Base-by-base conservation (phyloP, 2,888 invertebrate species). In the Osedax frankpressi region DNA sequence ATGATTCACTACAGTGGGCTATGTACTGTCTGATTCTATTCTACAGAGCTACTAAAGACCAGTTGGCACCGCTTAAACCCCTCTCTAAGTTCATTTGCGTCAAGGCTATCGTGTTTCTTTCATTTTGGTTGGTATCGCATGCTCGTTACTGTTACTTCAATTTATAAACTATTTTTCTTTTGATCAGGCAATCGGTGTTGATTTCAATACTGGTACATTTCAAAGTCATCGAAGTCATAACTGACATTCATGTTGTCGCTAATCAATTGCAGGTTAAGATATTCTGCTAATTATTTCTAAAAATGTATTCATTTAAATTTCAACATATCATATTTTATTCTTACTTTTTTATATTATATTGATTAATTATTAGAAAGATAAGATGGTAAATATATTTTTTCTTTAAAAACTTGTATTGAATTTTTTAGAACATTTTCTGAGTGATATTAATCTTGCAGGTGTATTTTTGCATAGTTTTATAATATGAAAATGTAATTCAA, bases 1-100 rank as follows among this genome's bases (percentile, higher is more conserved):
- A 71, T 11, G 24, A 19, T 63, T 63, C 11, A 6, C 80, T 80
- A 60, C 80, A 85, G 84, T 81, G 83, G 79, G 95, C 95, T 25
- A 94, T 96, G 94, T 96, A 96, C 81, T 94, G 94, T 82, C 86
- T 96, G 75, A 92, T 95, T 27, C 87, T 96, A 77, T 96, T 96
- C 85, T 96, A 96, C 82, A 89, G 89, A 84, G 94, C 94, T 2
- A 93, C 92, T 83, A 89, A 89, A 80, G 89, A 90, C 73, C 93
- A 94, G 84, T 85, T 96, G 69, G 89, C 89, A 79, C 94, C 94
- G 2, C 93, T 96, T 91, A 91, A 90, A 81, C 96, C 96, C 0
- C 88, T 96, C 77, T 92, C 93, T 69, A 96, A 96, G 86, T 95
- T 96, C 86, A 87, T 96, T 72, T 95, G 95, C 85, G 94, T 96